Evolutionary conservation across 1,140 invertebrate species (phyloP).

Genomic region (Ectropis grisescens): DNA sequence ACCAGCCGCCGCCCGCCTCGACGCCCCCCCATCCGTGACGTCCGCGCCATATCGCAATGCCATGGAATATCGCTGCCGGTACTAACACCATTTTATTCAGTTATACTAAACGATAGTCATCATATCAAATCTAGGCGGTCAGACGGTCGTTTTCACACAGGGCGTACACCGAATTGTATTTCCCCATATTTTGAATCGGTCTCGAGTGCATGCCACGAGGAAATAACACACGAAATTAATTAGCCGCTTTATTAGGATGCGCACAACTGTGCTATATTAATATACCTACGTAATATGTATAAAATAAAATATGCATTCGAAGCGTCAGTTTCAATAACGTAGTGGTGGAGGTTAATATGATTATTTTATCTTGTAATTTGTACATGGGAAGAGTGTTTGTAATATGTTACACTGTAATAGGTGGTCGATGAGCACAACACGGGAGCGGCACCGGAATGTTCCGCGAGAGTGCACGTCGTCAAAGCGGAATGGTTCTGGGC

Average conservation of each 20-base stretch:
- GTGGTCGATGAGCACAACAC: constrained; percentile 86
- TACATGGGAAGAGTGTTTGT: too few relatives aligned
- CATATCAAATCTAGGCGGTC: constrained; percentile 30
- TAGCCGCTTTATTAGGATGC: constrained; percentile 29
- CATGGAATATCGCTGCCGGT: constrained; percentile 68
- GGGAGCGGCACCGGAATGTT: constrained; percentile 75
- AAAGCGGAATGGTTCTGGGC: constrained; percentile 98
- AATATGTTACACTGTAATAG: constrained; percentile 53
- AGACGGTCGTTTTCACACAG: constrained; percentile 6
- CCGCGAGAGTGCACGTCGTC: constrained; percentile 77
- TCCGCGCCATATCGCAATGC: constrained; percentile 60
- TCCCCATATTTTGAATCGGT: constrained; percentile 9
- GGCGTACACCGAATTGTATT: constrained; percentile 5
- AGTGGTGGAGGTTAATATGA: too few relatives aligned
- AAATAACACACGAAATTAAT: too few relatives aligned
- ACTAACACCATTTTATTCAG: constrained; percentile 69
- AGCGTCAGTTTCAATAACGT: too few relatives aligned
- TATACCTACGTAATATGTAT: too few relatives aligned
- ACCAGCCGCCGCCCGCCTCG: constrained; percentile 37
- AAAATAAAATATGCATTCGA: too few relatives aligned
- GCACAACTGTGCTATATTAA: constrained; percentile 7
- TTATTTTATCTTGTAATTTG: too few relatives aligned
- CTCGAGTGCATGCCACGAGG: constrained; percentile 20
- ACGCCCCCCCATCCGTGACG: constrained; percentile 48
- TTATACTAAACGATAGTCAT: constrained; percentile 54